Conservation (phyloP, 2,888 invertebrate genomes). For the Nemurella pictetii region DNA sequence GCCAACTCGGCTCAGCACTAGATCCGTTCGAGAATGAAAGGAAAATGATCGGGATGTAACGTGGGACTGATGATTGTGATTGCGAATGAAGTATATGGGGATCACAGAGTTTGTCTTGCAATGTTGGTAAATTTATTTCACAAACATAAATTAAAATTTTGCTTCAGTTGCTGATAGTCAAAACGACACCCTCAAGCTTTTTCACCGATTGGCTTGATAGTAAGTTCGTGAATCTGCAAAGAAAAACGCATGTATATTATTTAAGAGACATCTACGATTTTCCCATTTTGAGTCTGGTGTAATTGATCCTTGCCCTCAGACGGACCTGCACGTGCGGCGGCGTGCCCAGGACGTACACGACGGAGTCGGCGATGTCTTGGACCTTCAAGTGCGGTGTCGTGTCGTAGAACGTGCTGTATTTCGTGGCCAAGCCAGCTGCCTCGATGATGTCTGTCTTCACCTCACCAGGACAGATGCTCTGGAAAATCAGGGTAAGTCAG, state of each 20-base stretch:
- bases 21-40: too few species aligned
- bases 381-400: conserved; percentile 43
- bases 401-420: not conserved
- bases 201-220: conserved; percentile 33
- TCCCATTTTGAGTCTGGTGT: not conserved
- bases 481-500: conserved; percentile 1
- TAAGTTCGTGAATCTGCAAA: conserved; percentile 36
- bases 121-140: too few species aligned
- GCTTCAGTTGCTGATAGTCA: too few species aligned
- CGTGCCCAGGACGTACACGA: conserved; percentile 48
- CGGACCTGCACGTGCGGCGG: conserved; percentile 51
- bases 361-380: conserved; percentile 49
- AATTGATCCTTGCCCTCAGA: not conserved
- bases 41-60: too few species aligned
- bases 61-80: too few species aligned
- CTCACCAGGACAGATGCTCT: conserved; percentile 51
- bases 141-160: too few species aligned
- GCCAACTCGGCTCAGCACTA: too few species aligned
- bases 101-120: too few species aligned
- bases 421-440: conserved; percentile 34
- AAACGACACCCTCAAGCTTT: not conserved
- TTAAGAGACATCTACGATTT: too few species aligned
- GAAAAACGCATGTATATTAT: not conserved
- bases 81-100: too few species aligned
- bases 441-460: conserved; percentile 47